phyloP scores from a whole-genome alignment of 2,888 invertebrate genomes.

The Eupelmus urozonus region DNA sequence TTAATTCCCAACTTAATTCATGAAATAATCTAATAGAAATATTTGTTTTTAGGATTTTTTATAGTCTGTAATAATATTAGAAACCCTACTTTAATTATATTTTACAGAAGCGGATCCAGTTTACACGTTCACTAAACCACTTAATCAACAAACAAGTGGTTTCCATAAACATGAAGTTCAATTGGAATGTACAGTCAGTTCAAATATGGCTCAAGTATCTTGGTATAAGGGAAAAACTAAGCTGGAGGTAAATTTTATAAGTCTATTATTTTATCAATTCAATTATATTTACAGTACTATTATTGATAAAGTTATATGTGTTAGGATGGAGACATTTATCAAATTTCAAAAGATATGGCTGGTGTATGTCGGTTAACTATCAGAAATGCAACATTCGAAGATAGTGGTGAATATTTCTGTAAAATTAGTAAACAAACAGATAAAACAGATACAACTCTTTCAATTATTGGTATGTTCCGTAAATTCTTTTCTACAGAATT shows the following conservation, averaged over 20 bases:
- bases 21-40: too few relatives aligned
- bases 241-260: constrained; percentile 78
- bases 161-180: constrained; percentile 93
- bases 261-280: not conserved
- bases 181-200: constrained; percentile 96
- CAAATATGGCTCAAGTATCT: constrained; percentile 93
- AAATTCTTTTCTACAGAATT: too few relatives aligned
- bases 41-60: constrained; percentile 17
- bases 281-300: constrained; percentile 13
- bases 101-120: constrained; percentile 92
- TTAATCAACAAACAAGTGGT: constrained; percentile 93
- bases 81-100: not conserved
- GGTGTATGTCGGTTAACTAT: constrained; percentile 94
- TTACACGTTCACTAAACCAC: constrained; percentile 93
- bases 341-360: constrained; percentile 94
- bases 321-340: constrained; percentile 88
- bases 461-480: constrained; percentile 72
- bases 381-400: constrained; percentile 88
- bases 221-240: constrained; percentile 93
- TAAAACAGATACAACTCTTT: constrained; percentile 89
- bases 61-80: constrained; percentile 6
- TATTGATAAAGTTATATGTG: constrained; percentile 33
- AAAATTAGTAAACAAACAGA: constrained; percentile 93
- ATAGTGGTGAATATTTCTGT: constrained; percentile 93
- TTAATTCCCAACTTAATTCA: constrained; percentile 18